Conservation (phyloP, 2,113 vertebrate species). For the Corythoichthys intestinalis region DNA sequence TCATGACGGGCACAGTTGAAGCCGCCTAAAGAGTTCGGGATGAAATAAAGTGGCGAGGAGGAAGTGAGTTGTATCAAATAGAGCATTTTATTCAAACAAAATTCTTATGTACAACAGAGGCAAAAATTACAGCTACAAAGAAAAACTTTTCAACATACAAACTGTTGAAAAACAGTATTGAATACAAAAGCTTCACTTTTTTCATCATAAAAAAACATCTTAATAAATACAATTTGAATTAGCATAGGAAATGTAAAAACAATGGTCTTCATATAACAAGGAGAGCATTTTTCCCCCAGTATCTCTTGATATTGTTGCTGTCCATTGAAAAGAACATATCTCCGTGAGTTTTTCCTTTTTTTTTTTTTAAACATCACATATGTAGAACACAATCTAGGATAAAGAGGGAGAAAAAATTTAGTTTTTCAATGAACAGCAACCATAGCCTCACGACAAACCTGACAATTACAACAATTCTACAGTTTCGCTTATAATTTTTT, state of each 20-base stretch:
- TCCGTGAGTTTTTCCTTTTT: too few species aligned
- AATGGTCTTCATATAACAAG: not conserved
- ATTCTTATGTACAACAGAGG: slow-evolving; percentile 70
- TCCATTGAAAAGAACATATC: too few species aligned
- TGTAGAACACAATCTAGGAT: too few species aligned
- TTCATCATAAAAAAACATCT: slow-evolving; percentile 6
- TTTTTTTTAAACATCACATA: too few species aligned
- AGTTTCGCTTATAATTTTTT: too few species aligned
- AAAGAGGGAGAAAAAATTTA: too few species aligned
- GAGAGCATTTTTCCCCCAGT: too few species aligned
- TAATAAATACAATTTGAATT: slow-evolving; percentile 55
- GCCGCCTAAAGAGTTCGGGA: slow-evolving; percentile 10
- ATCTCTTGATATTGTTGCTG: too few species aligned
- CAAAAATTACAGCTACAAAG: slow-evolving; percentile 12
- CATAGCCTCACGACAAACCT: too few species aligned
- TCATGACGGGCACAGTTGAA: slow-evolving; percentile 15
- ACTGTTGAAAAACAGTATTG: slow-evolving; percentile 21
- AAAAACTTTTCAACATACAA: not conserved
- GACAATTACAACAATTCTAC: too few species aligned
- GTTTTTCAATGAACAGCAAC: too few species aligned
- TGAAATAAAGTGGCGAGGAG: not conserved
- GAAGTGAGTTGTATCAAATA: slow-evolving; percentile 41
- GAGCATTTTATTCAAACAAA: slow-evolving; percentile 77
- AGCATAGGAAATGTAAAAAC: slow-evolving; percentile 18
- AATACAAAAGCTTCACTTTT: slow-evolving; percentile 13